phyloP scores from a whole-genome alignment of 2,888 invertebrate species.

The Bombylius major region DNA sequence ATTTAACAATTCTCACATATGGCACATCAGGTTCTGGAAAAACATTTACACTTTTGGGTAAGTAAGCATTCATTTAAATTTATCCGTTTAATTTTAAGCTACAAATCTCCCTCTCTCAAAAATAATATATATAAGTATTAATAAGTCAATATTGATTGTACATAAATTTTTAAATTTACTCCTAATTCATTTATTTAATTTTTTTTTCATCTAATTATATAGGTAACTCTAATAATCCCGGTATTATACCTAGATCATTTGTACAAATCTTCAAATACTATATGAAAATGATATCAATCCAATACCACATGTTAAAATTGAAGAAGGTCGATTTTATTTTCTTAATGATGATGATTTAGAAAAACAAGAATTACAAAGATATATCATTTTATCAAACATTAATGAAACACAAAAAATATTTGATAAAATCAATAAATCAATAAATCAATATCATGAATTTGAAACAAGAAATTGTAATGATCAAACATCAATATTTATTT shows the following conservation, averaged over 20 bases:
- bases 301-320: constrained; percentile 34
- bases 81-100: too few species aligned
- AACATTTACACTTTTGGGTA: constrained; percentile 61
- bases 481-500: constrained; percentile 40
- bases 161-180: too few species aligned
- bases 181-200: too few species aligned
- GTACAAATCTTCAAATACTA: constrained; percentile 37
- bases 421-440: background rate
- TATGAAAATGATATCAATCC: constrained; percentile 23
- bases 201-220: background rate
- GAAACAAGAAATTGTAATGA: constrained; percentile 20
- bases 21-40: constrained; percentile 87
- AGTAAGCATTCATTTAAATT: background rate
- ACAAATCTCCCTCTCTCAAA: too few species aligned
- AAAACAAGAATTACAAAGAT: constrained; percentile 23
- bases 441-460: background rate
- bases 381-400: background rate
- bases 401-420: background rate
- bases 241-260: constrained; percentile 50
- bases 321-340: constrained; percentile 29
- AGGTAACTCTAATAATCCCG: constrained; percentile 46
- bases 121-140: too few species aligned
- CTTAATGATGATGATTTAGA: constrained; percentile 28
- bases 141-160: too few species aligned
- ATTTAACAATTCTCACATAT: constrained; percentile 69